Conservation (phyloP, 1,140 invertebrate genomes). For the Spodoptera litura region DNA sequence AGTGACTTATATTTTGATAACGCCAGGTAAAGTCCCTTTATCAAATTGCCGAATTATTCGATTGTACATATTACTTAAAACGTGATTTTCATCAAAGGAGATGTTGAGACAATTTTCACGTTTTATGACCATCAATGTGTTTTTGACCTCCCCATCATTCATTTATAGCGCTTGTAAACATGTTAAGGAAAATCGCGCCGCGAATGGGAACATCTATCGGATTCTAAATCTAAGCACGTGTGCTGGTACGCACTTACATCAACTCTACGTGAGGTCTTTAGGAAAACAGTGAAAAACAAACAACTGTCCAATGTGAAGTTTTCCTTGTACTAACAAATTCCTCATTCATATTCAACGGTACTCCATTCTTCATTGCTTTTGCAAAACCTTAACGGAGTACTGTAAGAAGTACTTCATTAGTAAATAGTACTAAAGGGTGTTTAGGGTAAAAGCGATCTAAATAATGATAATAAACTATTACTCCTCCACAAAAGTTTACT, state of each 20-base stretch:
- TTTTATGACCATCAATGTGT: background rate
- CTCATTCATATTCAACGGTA: background rate
- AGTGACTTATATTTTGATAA: no score
- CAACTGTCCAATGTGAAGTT: background rate
- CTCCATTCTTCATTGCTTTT: background rate
- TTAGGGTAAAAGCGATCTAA: no score
- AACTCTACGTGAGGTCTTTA: background rate
- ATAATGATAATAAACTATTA: no score
- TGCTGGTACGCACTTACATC: constrained; percentile 14
- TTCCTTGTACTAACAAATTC: background rate
- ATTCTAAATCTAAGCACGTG: constrained; percentile 13
- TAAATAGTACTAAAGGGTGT: no score
- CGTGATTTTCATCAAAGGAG: no score
- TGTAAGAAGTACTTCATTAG: no score
- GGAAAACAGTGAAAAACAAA: background rate
- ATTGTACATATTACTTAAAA: no score
- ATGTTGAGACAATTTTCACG: no score
- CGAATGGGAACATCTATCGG: background rate
- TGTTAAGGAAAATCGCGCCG: constrained; percentile 18
- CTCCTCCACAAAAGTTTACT: no score
- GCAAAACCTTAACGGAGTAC: background rate
- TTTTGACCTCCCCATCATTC: background rate
- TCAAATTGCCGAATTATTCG: no score
- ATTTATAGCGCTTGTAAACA: background rate
- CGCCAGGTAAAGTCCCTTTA: no score